These are phyloP conservation scores for Channa maculata DNA, from an alignment of 2,113 vertebrate genomes.

Conservation along the genomic window DNA sequence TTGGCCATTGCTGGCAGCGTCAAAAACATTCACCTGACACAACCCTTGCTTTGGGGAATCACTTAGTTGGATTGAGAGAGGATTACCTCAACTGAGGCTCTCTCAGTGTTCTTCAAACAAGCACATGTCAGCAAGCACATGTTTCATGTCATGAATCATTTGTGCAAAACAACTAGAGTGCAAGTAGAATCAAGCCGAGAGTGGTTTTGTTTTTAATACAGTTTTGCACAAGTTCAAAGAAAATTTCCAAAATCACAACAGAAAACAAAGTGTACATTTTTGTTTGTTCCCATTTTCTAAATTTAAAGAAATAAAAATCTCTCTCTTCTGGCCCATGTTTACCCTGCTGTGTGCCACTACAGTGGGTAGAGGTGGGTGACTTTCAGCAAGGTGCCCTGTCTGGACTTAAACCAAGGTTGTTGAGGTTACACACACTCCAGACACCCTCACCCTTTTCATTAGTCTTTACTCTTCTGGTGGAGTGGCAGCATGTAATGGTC, in stretches of 20 bases:
- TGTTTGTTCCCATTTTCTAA: too few relatives aligned
- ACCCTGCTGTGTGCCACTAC: background rate
- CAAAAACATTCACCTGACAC: conserved; percentile 69
- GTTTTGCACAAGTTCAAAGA: background rate
- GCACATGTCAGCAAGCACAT: background rate
- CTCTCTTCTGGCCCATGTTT: background rate
- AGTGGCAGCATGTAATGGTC: background rate
- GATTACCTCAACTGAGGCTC: conserved; percentile 42
- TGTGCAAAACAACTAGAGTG: background rate
- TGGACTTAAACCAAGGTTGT: background rate
- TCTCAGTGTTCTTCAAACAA: conserved; percentile 13
- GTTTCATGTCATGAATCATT: background rate
- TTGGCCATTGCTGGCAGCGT: conserved; percentile 64
- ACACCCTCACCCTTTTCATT: background rate
- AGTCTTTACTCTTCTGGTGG: background rate
- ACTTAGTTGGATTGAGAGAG: conserved; percentile 32
- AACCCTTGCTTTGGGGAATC: conserved; percentile 50
- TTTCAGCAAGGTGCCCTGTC: conserved; percentile 2
- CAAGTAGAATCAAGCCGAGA: background rate
- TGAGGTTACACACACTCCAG: background rate
- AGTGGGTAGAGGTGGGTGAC: background rate
- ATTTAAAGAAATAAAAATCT: background rate
- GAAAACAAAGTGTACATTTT: too few relatives aligned
- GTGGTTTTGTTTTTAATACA: background rate
- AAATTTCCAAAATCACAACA: background rate